Conservation (phyloP, 1,140 invertebrate species). For the Adoxophyes honmai region DNA sequence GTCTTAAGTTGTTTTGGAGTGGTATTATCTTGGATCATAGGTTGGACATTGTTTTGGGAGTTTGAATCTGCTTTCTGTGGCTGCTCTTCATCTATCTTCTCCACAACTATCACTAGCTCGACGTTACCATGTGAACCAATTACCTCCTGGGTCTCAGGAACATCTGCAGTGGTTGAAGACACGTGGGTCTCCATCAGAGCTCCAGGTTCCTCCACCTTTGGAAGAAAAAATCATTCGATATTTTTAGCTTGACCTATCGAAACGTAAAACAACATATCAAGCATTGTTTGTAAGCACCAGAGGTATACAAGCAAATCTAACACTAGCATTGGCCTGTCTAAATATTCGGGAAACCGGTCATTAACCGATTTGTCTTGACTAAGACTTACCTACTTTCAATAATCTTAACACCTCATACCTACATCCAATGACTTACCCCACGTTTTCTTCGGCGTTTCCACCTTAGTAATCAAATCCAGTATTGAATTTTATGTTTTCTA, state of each 20-base stretch:
- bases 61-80: conserved; percentile 14
- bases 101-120: conserved; percentile 52
- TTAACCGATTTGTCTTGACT: conserved; percentile 53
- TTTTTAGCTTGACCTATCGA: conserved; percentile 42
- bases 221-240: conserved; percentile 37
- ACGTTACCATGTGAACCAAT: conserved; percentile 42
- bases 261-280: conserved; percentile 32
- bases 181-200: conserved; percentile 62
- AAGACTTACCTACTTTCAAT: conserved; percentile 68
- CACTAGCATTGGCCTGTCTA: conserved; percentile 37
- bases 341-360: conserved; percentile 55
- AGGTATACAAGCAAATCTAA: conserved; percentile 16
- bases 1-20: neutral
- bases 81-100: conserved; percentile 43
- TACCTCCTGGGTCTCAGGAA: conserved; percentile 40
- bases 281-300: conserved; percentile 14
- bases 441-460: conserved; percentile 25
- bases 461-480: conserved; percentile 3
- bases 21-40: neutral
- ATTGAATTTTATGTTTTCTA: neutral
- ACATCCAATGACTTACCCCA: conserved; percentile 57
- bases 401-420: conserved; percentile 48
- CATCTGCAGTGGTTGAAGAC: conserved; percentile 50
- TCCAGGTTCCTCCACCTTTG: conserved; percentile 53
- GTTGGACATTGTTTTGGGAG: conserved; percentile 10